A percentile compares a stretch with the other conserved stretches of the same genome.
Conservation (phyloP, 2,888 invertebrate genomes). For the Polydrusus cervinus region DNA sequence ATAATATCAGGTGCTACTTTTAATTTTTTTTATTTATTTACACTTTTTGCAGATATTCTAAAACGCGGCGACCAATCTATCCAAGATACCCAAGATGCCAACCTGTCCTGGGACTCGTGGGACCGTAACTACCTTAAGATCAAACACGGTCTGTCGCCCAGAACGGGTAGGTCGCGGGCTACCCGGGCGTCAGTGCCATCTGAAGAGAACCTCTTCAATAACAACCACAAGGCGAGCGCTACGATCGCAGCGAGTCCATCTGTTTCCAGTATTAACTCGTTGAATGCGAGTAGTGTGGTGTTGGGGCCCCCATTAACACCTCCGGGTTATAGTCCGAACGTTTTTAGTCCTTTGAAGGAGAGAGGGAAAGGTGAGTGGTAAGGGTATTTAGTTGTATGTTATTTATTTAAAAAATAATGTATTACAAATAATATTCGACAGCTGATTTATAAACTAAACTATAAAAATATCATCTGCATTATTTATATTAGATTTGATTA, state of each 20-base stretch:
- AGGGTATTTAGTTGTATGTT: background rate
- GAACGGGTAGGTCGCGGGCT: slow-evolving; percentile 71
- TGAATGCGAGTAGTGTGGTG: slow-evolving; percentile 68
- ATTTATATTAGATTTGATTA: no score
- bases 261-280: slow-evolving; percentile 73
- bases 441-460: no score
- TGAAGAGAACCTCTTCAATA: slow-evolving; percentile 74
- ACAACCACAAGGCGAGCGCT: slow-evolving; percentile 66
- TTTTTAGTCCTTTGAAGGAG: slow-evolving; percentile 61
- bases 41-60: slow-evolving; percentile 79
- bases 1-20: no score
- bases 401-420: no score
- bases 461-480: no score
- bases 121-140: slow-evolving; percentile 77
- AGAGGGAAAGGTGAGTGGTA: slow-evolving; percentile 69
- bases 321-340: slow-evolving; percentile 60
- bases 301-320: slow-evolving; percentile 67
- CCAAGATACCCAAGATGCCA: slow-evolving; percentile 75
- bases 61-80: slow-evolving; percentile 75
- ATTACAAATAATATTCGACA: no score
- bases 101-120: slow-evolving; percentile 96
- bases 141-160: slow-evolving; percentile 72
- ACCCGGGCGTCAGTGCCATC: slow-evolving; percentile 76
- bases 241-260: slow-evolving; percentile 73
- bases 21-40: background rate